These are phyloP conservation scores for Blennius ocellaris DNA, from an alignment of 2,113 vertebrate species.

Conservation along the genomic window DNA sequence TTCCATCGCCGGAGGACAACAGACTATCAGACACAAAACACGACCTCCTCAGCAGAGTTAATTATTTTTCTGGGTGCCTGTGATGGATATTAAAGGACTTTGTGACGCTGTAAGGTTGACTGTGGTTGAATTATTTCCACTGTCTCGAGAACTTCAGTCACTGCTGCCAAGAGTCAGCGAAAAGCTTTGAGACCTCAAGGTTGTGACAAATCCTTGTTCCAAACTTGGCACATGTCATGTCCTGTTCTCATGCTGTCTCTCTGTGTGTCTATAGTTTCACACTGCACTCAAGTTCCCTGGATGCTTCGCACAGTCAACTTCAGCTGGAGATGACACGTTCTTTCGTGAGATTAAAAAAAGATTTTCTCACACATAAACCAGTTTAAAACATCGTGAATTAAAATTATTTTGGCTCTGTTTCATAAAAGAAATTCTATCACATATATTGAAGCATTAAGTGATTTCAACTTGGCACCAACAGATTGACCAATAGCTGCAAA, in stretches of 20 bases:
- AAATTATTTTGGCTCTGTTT: too few relatives aligned
- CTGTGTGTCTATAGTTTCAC: background rate
- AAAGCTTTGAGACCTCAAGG: constrained; percentile 8
- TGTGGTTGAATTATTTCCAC: constrained; percentile 9
- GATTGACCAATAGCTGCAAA: too few relatives aligned
- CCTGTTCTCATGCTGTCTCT: background rate
- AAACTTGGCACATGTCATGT: background rate
- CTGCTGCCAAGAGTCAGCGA: background rate
- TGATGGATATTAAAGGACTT: constrained; percentile 31
- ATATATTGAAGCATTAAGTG: too few relatives aligned
- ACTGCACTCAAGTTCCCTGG: background rate
- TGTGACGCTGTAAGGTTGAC: constrained; percentile 8
- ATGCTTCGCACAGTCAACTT: background rate
- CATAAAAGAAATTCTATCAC: too few relatives aligned
- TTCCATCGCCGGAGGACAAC: constrained; percentile 26
- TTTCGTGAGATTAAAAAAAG: too few relatives aligned
- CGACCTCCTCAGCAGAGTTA: constrained; percentile 15
- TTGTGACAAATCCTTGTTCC: constrained; percentile 4
- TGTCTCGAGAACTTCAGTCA: background rate
- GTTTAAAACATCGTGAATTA: too few relatives aligned
- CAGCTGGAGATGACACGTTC: too few relatives aligned
- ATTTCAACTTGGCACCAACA: too few relatives aligned
- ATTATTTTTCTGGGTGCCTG: constrained; percentile 13
- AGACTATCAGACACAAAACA: constrained; percentile 16
- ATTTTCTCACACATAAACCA: too few relatives aligned